Base-by-base conservation (phyloP, 1,140 invertebrate species). In the Hyles vespertilio region DNA sequence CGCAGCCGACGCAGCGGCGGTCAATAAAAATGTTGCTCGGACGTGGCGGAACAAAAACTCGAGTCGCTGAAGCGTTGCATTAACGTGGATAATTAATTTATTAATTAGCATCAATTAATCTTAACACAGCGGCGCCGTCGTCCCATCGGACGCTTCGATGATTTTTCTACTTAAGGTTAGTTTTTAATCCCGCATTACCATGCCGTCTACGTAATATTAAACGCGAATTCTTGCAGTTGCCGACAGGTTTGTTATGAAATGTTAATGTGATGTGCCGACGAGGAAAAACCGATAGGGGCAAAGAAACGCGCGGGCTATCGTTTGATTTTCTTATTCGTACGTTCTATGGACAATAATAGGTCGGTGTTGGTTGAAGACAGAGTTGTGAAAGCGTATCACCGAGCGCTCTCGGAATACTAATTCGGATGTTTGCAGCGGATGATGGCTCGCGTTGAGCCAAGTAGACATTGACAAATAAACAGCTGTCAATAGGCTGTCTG, bases 31-130 rank as follows among this genome's bases (percentile, higher is more conserved):
- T 74, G 74, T 76, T 79, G 63, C 63, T 69, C 65, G 60, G 63
- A 73, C 66, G 66, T 70, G 73, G 66, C 65, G 51, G 58, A 61
- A 69, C 69, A 84, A 84, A 83, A 84, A 82, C 69, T 63, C 62
- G 69, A 74, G 57, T 67, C 74, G 61, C 61, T 81, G 64, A 70
- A 71, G 78, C 81, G 73, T 74, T 54, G 68, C 80, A 85, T 79
- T 81, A 79, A 79, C 76, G 84, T 84, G 77, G 70, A 72, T 80
- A 83, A 87, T 85, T 87, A 81, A 85, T 87, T 80, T 83, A 85
- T 85, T 83, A 81, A 84, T 85, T 87, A 81, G 70, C 75, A 82
- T 83, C 75, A 83, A 85, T 84, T 84, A 81, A 77, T 12, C 69
- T 74, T 80, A 76, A 72, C 70, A 73, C 70, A 60, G 70, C 69